Conservation (phyloP, 2,888 invertebrate species). For the Axea sp. region DNA sequence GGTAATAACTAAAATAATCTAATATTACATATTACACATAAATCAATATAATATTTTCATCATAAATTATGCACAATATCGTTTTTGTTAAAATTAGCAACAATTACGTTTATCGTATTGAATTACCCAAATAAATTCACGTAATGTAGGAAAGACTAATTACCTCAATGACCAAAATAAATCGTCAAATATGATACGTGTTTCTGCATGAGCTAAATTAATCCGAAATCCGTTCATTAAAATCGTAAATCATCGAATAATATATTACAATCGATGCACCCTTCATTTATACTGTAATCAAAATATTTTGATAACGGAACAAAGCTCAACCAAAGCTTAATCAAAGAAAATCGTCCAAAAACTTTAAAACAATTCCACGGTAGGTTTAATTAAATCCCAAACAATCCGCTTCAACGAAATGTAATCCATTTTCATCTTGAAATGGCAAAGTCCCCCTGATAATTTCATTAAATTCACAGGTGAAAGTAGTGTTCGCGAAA, state of each 20-base stretch:
- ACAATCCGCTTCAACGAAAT: constrained; percentile 11
- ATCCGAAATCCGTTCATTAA: no score
- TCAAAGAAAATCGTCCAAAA: constrained; percentile 10
- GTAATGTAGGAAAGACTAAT: no score
- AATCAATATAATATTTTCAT: no score
- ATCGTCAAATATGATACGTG: no score
- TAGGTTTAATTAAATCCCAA: constrained; percentile 43
- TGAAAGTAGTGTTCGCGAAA: constrained; percentile 34
- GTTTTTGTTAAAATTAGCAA: no score
- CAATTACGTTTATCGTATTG: no score
- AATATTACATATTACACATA: no score
- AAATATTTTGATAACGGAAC: constrained; percentile 37
- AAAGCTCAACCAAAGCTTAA: constrained; percentile 5
- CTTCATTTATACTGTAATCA: constrained; percentile 24
- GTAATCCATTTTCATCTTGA: constrained; percentile 39
- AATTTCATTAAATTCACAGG: constrained; percentile 39
- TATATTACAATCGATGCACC: constrained; percentile 21
- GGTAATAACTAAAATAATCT: no score
- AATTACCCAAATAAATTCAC: no score
- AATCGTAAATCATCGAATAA: constrained; percentile 13
- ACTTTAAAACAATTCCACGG: constrained; percentile 15
- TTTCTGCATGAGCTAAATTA: no score
- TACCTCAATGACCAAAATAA: no score
- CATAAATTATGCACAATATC: no score
- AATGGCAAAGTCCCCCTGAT: constrained; percentile 13